Evolutionary conservation across 1,140 invertebrate species (phyloP), one percentile per base, ranked within the genome.

Genomic region (Drosophila oshimai): DNA sequence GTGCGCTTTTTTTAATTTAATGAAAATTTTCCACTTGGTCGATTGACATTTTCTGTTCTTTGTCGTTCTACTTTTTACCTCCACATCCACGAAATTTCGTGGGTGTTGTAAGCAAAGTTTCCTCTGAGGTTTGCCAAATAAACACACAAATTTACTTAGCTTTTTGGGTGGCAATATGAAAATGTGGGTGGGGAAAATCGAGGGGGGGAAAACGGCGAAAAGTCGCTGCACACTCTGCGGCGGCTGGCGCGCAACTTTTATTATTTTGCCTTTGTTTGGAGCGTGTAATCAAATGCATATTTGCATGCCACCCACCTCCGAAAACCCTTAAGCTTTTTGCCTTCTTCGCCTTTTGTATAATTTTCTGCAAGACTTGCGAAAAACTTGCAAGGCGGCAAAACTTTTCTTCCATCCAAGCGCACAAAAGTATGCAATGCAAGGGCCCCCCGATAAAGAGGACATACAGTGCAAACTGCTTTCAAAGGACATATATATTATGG

Each of bases 1-100:
- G 80, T 86, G 71, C 76, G 80, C 83, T 89, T 89, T 87, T 87
- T 89, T 86, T 81, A 89, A 89, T 89, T 89, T 89, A 89, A 89
- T 89, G 86, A 89, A 89, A 89, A 89, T 89, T 89, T 89, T 89
- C 86, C 86, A 86, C 86, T 89, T 89, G 79, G 86, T 83, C 86
- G 86, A 89, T 89, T 89, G 86, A 89, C 86, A 89, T 80, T 89
- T 84, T 89, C 60, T 78, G 74, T 88, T 68, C 69, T 54, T 80
- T 54, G 71, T 67, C 33, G 65, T 46, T 71, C 54, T 47, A 18
- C 54, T 41, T 26, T 26, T 39, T 37, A 29, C 26, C 22, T 31
- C 49, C 49, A n/a, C 33, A 17, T 31, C 42, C 28, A n/a, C 13
- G 9, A 20, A 9, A 26, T 12, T 15, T 20, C 45, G 34, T 65